A percentile compares a stretch with the other conserved stretches of the same genome.
Evolutionary conservation across 2,888 invertebrate species (phyloP).

Genomic region (Acanthosoma haemorrhoidale): DNA sequence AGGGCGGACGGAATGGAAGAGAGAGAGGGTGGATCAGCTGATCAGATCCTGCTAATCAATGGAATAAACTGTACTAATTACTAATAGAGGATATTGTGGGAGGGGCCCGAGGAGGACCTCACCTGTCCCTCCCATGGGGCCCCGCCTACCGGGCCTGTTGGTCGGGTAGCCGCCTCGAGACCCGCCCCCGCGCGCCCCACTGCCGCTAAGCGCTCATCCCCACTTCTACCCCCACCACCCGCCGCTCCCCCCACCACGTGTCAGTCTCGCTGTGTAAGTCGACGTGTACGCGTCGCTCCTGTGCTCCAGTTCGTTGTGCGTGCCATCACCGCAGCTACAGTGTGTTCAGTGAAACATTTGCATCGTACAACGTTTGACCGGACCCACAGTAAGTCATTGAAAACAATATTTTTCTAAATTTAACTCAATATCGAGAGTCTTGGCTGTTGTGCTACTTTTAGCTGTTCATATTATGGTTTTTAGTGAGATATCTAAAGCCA

Average conservation of each 20-base stretch:
- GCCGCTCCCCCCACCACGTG: conserved; percentile 12
- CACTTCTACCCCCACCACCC: conserved; percentile 10
- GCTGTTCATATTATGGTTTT: no score
- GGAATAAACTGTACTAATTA: conserved; percentile 26
- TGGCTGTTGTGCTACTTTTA: no score
- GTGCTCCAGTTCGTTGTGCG: conserved; percentile 19
- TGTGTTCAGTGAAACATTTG: conserved; percentile 19
- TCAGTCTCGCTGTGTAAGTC: conserved; percentile 12
- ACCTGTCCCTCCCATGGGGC: neutral
- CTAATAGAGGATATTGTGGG: conserved; percentile 18
- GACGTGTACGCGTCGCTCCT: conserved; percentile 20
- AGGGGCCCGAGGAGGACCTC: neutral
- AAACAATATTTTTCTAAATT: no score
- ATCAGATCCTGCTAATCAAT: conserved; percentile 17
- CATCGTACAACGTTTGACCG: neutral
- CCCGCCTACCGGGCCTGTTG: neutral
- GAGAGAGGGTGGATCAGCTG: neutral
- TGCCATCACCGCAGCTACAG: conserved; percentile 10
- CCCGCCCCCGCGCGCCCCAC: neutral
- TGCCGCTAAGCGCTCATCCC: neutral
- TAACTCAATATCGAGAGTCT: no score
- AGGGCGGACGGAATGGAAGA: neutral
- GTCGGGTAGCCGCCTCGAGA: neutral
- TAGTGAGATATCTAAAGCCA: no score
- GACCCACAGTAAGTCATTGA: neutral